Evolutionary conservation across 2,888 invertebrate species (phyloP), one percentile per base, ranked within the genome.

Genomic region (Erebia ligea): DNA sequence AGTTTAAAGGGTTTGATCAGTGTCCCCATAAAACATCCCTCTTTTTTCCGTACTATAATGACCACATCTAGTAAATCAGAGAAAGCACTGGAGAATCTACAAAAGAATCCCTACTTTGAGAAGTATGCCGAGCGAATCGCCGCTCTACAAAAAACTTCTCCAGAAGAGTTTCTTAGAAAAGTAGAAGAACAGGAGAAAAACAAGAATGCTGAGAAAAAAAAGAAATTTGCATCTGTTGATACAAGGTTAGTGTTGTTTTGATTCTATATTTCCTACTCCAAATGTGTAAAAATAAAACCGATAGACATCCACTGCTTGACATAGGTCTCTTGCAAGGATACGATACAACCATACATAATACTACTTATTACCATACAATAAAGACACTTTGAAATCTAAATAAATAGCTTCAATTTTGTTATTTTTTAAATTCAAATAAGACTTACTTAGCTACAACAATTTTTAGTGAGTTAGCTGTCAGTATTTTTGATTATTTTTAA

Each of bases 111-210:
- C 0, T 98, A 96, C 83, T 98, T 94, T 80, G 96, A 96, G 19
- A 98, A 98, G 82, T 98, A 98, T 88, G 95, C 97, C 0, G 88
- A 94, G 1, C 97, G 97, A 84, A 96, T 98, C 75, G 95, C 96
- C 0, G 91, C 94, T 72, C 83, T 97, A 21, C 97, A 97, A 83
- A 91, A 96, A 85, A 95, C 95, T 0, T 95, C 96, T 2, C 97
- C 97, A 0, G 95, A 96, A 77, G 97, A 97, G 83, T 97, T 97
- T 81, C 79, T 96, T 61, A 87, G 94, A 48, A 93, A 95, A 75
- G 85, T 96, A 13, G 96, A 96, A 80, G 89, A 90, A 45, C 89
- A 92, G 72, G 88, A 91, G 59, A 83, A 90, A 81, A 74, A 84
- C 10, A 84, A 81, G 65, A 82, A 83, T 71, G 78, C 86, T 68